phyloP scores from a whole-genome alignment of 1,140 invertebrate species.

The Atta cephalotes region DNA sequence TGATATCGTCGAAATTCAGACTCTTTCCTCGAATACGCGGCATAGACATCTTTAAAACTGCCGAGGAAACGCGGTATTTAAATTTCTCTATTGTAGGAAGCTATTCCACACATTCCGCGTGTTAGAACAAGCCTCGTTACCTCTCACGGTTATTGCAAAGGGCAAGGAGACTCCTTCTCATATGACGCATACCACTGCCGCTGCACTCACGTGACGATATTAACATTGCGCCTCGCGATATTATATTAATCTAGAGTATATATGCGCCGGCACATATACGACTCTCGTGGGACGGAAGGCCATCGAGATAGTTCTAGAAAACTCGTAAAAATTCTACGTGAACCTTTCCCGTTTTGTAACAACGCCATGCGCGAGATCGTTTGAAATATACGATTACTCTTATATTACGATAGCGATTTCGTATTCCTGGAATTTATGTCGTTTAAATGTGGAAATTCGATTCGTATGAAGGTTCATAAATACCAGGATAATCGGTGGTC shows the following conservation, averaged over 20 bases:
- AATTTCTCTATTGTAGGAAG: conserved; percentile 68
- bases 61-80: conserved; percentile 64
- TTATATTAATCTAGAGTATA: conserved; percentile 69
- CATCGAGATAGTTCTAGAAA: conserved; percentile 34
- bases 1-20: conserved; percentile 39
- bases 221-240: conserved; percentile 75
- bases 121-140: conserved; percentile 71
- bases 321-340: conserved; percentile 65
- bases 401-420: conserved; percentile 18
- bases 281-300: background rate
- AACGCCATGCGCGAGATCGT: conserved; percentile 27
- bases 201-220: conserved; percentile 72
- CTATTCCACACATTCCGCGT: conserved; percentile 51
- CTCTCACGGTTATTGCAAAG: conserved; percentile 75
- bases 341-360: conserved; percentile 42
- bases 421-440: conserved; percentile 48
- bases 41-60: conserved; percentile 47
- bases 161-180: conserved; percentile 63
- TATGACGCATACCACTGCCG: conserved; percentile 73
- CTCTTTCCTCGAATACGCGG: background rate
- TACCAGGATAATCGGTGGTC: conserved; percentile 40
- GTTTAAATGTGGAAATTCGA: conserved; percentile 24
- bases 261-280: conserved; percentile 18
- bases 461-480: conserved; percentile 30
- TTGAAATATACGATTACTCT: conserved; percentile 33